Evolutionary conservation across 2,888 invertebrate species (phyloP).

Genomic region (Scaptomyza flava): DNA sequence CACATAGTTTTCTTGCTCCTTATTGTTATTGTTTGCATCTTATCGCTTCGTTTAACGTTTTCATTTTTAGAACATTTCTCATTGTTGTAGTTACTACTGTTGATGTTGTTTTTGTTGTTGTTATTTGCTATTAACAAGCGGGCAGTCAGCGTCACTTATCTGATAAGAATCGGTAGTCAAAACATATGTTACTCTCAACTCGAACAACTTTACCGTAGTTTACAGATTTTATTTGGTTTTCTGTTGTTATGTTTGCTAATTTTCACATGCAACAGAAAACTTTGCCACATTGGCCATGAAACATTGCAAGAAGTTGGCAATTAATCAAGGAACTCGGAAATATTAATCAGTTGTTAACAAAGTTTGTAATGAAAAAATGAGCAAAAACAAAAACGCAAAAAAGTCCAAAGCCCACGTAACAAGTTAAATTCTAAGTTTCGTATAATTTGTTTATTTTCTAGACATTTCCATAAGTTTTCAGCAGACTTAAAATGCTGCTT

Average conservation of each 20-base stretch:
- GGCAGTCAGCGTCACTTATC: constrained; percentile 55
- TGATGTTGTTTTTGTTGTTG: not conserved
- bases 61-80: constrained; percentile 65
- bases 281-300: constrained; percentile 17
- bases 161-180: constrained; percentile 66
- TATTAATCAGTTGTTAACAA: constrained; percentile 25
- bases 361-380: constrained; percentile 22
- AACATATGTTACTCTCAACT: constrained; percentile 65
- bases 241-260: constrained; percentile 17
- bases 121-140: constrained; percentile 19
- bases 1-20: constrained; percentile 6
- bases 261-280: constrained; percentile 14
- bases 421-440: constrained; percentile 4
- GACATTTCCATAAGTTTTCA: not conserved
- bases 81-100: constrained; percentile 24
- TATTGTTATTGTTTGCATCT: constrained; percentile 48
- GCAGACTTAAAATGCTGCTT: not conserved
- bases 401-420: not conserved
- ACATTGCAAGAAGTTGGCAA: constrained; percentile 14
- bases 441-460: not conserved
- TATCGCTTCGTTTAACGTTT: constrained; percentile 56
- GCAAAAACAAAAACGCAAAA: not conserved
- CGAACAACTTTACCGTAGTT: constrained; percentile 35
- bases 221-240: constrained; percentile 7
- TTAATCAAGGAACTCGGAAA: constrained; percentile 13